A percentile compares a stretch with the other conserved stretches of the same genome.
Evolutionary conservation across 2,113 vertebrate genomes (phyloP).

Genomic region (Entomyzon cyanotis): DNA sequence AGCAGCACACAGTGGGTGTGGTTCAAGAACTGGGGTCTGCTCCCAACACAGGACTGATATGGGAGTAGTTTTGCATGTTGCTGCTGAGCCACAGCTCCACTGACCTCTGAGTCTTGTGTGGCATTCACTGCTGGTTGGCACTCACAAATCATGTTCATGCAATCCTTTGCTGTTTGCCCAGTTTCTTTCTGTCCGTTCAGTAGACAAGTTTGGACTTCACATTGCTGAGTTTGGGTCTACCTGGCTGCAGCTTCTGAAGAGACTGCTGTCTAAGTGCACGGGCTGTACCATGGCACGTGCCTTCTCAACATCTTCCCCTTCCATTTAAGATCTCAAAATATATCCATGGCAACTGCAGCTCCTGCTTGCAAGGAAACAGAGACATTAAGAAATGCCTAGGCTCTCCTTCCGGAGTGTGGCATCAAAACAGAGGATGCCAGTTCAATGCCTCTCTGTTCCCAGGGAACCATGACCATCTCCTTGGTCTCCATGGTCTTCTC

Average conservation of each 20-base stretch:
- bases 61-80: not conserved
- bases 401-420: not conserved
- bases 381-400: not conserved
- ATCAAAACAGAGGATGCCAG: not conserved
- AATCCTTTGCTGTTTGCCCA: not conserved
- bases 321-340: not conserved
- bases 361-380: not conserved
- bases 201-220: not conserved
- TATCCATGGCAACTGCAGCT: constrained; percentile 8
- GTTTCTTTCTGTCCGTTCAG: not conserved
- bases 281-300: not conserved
- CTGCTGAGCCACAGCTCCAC: not conserved
- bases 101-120: not conserved
- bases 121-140: not conserved
- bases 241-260: not conserved
- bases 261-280: not conserved
- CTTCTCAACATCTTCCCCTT: not conserved
- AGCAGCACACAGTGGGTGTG: not conserved
- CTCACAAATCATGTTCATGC: not conserved
- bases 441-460: not conserved
- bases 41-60: not conserved
- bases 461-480: not conserved
- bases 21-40: not conserved
- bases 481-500: not conserved
- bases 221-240: not conserved